Conservation (phyloP, 2,888 invertebrate genomes). For the Kryphioiulus occultus region DNA sequence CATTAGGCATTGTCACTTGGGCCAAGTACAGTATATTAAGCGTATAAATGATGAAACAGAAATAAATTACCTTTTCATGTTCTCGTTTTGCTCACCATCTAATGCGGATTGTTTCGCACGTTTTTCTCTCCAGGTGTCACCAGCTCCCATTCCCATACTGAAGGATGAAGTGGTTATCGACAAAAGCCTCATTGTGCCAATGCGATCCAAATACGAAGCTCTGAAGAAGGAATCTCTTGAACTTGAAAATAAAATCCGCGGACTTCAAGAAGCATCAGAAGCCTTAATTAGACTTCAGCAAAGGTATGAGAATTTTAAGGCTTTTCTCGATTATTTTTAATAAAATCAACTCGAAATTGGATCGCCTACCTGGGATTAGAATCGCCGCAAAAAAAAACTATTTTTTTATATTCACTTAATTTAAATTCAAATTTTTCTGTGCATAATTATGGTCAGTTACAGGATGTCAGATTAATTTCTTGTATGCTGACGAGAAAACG, state of each 20-base stretch:
- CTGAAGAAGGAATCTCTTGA: conserved; percentile 83
- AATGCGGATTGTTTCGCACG: neutral
- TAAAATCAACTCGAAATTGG: neutral
- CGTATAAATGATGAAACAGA: neutral
- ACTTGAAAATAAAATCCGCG: conserved; percentile 85
- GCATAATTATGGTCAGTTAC: neutral
- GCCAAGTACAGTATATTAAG: no score
- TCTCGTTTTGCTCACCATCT: neutral
- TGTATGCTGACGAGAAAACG: no score
- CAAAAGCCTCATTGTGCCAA: conserved; percentile 73
- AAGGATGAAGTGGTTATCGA: conserved; percentile 86
- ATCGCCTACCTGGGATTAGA: neutral
- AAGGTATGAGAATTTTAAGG: conserved; percentile 64
- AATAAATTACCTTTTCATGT: neutral
- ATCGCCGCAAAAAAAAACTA: neutral
- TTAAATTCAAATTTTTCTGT: neutral
- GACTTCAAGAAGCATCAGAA: conserved; percentile 85
- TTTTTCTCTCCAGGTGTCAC: conserved; percentile 44
- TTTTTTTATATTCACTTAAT: neutral
- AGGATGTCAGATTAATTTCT: neutral
- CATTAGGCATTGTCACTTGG: neutral
- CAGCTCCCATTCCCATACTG: conserved; percentile 70
- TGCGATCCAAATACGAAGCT: conserved; percentile 77
- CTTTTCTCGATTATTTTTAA: neutral
- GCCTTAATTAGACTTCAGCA: conserved; percentile 81